phyloP scores from a whole-genome alignment of 2,888 invertebrate genomes.

The Cataglyphis rosenhaueri region DNA sequence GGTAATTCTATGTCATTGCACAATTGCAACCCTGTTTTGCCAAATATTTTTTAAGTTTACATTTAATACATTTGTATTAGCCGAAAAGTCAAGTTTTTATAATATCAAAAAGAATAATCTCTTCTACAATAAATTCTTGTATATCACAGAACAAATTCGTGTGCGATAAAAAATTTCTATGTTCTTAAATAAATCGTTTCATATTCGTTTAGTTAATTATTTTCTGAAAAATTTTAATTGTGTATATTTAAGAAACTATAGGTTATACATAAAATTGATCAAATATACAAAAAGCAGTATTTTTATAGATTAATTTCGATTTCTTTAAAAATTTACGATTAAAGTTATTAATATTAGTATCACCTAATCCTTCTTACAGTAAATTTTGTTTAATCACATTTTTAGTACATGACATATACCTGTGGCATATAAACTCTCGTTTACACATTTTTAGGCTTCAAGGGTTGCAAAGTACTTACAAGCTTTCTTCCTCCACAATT shows the following conservation, averaged over 20 bases:
- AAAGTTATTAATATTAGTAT: slow-evolving; percentile 52
- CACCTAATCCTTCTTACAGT: slow-evolving; percentile 38
- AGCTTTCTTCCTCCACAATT: slow-evolving; percentile 68
- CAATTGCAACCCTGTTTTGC: slow-evolving; percentile 69
- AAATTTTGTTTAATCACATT: slow-evolving; percentile 57
- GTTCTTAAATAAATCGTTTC: not conserved
- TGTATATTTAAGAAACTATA: slow-evolving; percentile 20
- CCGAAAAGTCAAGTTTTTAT: slow-evolving; percentile 28
- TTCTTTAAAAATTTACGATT: slow-evolving; percentile 40
- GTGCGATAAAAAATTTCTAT: slow-evolving; percentile 29
- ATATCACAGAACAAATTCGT: slow-evolving; percentile 47
- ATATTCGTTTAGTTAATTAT: not conserved
- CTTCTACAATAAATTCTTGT: slow-evolving; percentile 38
- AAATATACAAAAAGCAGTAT: slow-evolving; percentile 29
- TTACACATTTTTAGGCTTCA: slow-evolving; percentile 68
- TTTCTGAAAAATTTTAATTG: slow-evolving; percentile 25
- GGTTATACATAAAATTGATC: slow-evolving; percentile 25
- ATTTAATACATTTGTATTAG: slow-evolving; percentile 30
- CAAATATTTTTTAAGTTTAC: slow-evolving; percentile 28
- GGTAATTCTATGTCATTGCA: slow-evolving; percentile 53
- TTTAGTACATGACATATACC: slow-evolving; percentile 69
- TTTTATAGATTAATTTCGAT: slow-evolving; percentile 36
- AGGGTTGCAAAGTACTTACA: slow-evolving; percentile 73
- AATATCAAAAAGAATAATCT: slow-evolving; percentile 28
- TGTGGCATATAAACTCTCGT: slow-evolving; percentile 76